phyloP scores from a whole-genome alignment of 2,113 vertebrate species.

The Caranx ignobilis region DNA sequence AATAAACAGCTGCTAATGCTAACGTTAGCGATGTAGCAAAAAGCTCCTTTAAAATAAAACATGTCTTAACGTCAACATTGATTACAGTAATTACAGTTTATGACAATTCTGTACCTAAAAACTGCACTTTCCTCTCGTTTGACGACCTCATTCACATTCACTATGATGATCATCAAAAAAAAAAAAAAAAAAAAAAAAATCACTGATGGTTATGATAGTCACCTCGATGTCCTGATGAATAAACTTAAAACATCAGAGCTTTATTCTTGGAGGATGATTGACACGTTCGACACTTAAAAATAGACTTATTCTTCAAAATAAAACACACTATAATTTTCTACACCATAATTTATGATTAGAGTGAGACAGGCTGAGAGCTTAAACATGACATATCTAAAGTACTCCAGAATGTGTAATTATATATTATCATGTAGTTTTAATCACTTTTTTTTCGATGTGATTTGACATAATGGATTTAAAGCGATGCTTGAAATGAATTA shows the following conservation, averaged over 20 bases:
- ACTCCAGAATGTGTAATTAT: slow-evolving; percentile 1
- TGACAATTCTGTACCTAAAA: too few relatives aligned
- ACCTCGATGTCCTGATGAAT: neutral
- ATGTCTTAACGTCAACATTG: too few relatives aligned
- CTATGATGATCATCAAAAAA: too few relatives aligned
- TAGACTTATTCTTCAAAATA: neutral
- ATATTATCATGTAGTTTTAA: neutral
- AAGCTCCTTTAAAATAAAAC: too few relatives aligned
- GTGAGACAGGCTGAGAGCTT: neutral
- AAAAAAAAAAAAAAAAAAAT: neutral
- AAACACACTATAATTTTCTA: neutral
- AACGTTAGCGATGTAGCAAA: too few relatives aligned
- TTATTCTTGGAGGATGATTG: neutral
- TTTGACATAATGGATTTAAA: neutral
- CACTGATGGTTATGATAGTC: neutral
- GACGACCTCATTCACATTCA: too few relatives aligned
- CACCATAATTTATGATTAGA: slow-evolving; percentile 1
- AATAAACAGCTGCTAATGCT: too few relatives aligned
- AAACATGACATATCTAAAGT: neutral
- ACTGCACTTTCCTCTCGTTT: too few relatives aligned
- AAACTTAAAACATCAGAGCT: neutral
- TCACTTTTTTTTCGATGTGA: neutral
- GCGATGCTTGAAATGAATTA: neutral
- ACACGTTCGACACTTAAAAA: neutral
- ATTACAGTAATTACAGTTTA: too few relatives aligned